Percentiles rank a stretch among this genome's conserved stretches.
Evolutionary conservation across 2,888 invertebrate genomes (phyloP).

Genomic region (Seira musarum): DNA sequence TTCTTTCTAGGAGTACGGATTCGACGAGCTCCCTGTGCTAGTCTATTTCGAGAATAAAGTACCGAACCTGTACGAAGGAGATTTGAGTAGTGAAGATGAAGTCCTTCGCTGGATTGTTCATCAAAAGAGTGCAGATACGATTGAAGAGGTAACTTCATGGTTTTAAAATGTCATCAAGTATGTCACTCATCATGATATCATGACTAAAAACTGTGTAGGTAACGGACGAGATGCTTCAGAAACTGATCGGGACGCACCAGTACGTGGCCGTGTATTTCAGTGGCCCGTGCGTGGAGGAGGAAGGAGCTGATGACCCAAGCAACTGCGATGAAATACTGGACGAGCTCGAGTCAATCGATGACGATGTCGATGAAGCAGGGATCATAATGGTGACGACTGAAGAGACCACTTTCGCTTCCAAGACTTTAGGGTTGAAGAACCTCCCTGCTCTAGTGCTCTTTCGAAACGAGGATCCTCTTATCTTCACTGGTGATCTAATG

Average conservation of each 20-base stretch:
- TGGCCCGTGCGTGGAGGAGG: slow-evolving; percentile 72
- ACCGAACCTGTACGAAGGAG: slow-evolving; percentile 65
- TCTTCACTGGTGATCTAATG: slow-evolving; percentile 88
- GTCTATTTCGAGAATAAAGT: slow-evolving; percentile 80
- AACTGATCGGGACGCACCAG: slow-evolving; percentile 84
- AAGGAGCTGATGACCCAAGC: slow-evolving; percentile 73
- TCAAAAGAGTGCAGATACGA: slow-evolving; percentile 91
- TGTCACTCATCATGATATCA: too few relatives aligned
- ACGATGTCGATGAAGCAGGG: slow-evolving; percentile 92
- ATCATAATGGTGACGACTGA: slow-evolving; percentile 96
- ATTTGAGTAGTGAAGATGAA: slow-evolving; percentile 83
- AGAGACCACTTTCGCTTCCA: slow-evolving; percentile 85
- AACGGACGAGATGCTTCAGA: slow-evolving; percentile 95
- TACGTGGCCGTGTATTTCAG: slow-evolving; percentile 93
- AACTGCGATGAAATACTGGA: slow-evolving; percentile 88
- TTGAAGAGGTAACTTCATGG: slow-evolving; percentile 91
- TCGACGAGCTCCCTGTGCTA: slow-evolving; percentile 80
- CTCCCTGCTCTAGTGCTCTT: slow-evolving; percentile 92
- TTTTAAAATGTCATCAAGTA: too few relatives aligned
- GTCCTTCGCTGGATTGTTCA: slow-evolving; percentile 90
- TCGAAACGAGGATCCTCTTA: slow-evolving; percentile 90
- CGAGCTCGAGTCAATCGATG: slow-evolving; percentile 80
- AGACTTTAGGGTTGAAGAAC: slow-evolving; percentile 83
- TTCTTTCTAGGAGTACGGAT: slow-evolving; percentile 70
- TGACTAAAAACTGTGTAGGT: slow-evolving; percentile 85